A percentile compares a stretch with the other conserved stretches of the same genome.
phyloP scores from a whole-genome alignment of 2,113 vertebrate species.

The Oxyura jamaicensis region DNA sequence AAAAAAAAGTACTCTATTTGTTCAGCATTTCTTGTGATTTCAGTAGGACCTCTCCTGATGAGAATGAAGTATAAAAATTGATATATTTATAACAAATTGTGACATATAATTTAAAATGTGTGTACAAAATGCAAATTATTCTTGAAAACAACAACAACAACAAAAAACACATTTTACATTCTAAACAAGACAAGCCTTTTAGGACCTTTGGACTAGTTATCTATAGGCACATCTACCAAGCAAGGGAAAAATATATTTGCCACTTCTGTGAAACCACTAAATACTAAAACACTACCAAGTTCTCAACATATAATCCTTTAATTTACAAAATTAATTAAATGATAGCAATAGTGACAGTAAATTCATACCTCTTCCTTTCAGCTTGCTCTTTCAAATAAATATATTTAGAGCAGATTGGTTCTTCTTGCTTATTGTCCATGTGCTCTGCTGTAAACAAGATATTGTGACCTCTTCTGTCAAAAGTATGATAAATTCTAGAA shows the following conservation, averaged over 20 bases:
- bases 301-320: neutral
- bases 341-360: neutral
- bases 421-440: constrained; percentile 12
- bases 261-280: neutral
- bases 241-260: neutral
- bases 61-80: neutral
- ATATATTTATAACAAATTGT: neutral
- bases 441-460: constrained; percentile 3
- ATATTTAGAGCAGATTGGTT: neutral
- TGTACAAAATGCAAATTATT: neutral
- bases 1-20: neutral
- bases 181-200: neutral
- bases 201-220: neutral
- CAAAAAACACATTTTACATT: neutral
- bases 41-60: neutral
- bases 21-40: neutral
- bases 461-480: constrained; percentile 44
- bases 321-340: neutral
- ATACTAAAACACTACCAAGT: neutral
- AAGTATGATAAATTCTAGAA: constrained; percentile 73
- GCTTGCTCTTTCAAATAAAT: neutral
- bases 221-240: neutral
- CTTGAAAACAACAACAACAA: neutral
- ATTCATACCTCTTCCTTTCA: constrained; percentile 44
- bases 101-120: neutral